These are phyloP conservation scores for Sisyra nigra DNA, from an alignment of 2,888 invertebrate species.

Conservation along the genomic window DNA sequence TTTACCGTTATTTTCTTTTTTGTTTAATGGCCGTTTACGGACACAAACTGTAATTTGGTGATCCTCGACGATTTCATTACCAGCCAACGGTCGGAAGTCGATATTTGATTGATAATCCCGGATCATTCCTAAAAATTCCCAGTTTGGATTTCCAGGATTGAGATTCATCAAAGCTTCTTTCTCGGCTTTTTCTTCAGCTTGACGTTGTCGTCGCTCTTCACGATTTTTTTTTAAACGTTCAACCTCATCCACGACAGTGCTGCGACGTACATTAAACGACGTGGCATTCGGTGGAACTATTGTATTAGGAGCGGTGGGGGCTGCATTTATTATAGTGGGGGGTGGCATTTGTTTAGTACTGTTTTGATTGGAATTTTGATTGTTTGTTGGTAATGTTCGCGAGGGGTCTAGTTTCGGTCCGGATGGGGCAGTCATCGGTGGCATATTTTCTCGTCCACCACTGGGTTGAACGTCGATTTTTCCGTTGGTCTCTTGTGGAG, in stretches of 20 bases:
- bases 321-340: neutral
- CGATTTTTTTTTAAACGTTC: constrained; percentile 90
- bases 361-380: too few species aligned
- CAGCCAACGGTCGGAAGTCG: constrained; percentile 74
- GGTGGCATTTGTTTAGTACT: neutral
- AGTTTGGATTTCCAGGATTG: constrained; percentile 90
- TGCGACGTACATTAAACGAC: constrained; percentile 30
- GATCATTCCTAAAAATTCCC: constrained; percentile 94
- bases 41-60: constrained; percentile 99
- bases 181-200: constrained; percentile 76
- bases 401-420: too few species aligned
- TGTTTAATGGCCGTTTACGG: constrained; percentile 88
- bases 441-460: constrained; percentile 6
- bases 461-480: neutral
- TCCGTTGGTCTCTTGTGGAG: neutral
- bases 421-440: neutral
- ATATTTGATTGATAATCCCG: constrained; percentile 68
- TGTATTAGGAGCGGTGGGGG: too few species aligned
- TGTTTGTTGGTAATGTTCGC: too few species aligned
- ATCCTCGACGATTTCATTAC: constrained; percentile 69
- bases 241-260: constrained; percentile 83
- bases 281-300: neutral
- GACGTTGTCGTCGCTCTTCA: constrained; percentile 78
- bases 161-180: constrained; percentile 78
- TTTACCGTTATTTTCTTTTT: constrained; percentile 68